Conservation (phyloP, 2,888 invertebrate genomes). For the Orthosia cruda region DNA sequence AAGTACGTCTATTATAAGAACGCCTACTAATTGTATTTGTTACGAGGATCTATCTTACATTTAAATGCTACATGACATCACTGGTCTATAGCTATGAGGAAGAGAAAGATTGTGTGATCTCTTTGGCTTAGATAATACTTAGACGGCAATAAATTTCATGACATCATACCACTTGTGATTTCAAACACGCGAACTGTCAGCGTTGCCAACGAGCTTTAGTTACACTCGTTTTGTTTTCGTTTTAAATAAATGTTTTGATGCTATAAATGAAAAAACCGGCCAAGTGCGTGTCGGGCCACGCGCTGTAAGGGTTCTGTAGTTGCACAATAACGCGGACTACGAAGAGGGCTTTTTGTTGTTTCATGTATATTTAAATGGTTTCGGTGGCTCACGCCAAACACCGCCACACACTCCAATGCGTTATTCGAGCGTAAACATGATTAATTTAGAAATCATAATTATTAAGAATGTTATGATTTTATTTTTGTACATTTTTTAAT, state of each 20-base stretch:
- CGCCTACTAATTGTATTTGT: constrained; percentile 57
- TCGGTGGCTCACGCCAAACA: too few species aligned
- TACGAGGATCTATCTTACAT: constrained; percentile 55
- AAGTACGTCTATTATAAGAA: constrained; percentile 46
- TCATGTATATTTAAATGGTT: too few species aligned
- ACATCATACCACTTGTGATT: constrained; percentile 65
- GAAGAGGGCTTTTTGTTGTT: too few species aligned
- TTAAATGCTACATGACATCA: constrained; percentile 65
- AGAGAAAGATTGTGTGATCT: constrained; percentile 73
- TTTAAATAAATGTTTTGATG: constrained; percentile 9
- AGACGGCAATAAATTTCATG: constrained; percentile 60
- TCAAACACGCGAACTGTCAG: constrained; percentile 57
- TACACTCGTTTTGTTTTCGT: constrained; percentile 39
- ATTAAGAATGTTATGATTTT: too few species aligned
- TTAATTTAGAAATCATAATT: too few species aligned
- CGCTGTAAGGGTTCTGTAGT: too few species aligned
- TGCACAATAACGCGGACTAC: too few species aligned
- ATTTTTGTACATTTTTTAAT: too few species aligned
- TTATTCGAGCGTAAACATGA: too few species aligned
- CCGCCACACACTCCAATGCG: too few species aligned
- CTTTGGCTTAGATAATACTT: constrained; percentile 71
- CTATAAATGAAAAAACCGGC: neutral
- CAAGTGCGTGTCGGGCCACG: too few species aligned
- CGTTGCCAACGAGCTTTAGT: constrained; percentile 56
- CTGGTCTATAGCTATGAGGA: constrained; percentile 64